phyloP scores from a whole-genome alignment of 2,888 invertebrate genomes.

The Miltochrista miniata region DNA sequence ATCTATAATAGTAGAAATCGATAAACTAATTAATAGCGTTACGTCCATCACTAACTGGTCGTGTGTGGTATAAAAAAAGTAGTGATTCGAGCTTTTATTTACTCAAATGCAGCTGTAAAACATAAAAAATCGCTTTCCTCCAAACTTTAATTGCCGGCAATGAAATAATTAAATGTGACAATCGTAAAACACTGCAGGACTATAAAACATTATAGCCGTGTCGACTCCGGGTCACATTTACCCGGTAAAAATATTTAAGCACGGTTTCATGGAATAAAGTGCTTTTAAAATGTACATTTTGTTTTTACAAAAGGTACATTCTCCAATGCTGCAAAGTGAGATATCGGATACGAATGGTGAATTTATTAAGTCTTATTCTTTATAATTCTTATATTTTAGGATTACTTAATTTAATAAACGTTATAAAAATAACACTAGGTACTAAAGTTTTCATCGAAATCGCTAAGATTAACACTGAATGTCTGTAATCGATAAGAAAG shows the following conservation, averaged over 20 bases:
- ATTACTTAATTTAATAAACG: background rate
- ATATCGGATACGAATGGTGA: background rate
- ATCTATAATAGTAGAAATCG: slow-evolving; percentile 12
- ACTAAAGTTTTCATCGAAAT: background rate
- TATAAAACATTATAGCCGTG: slow-evolving; percentile 76
- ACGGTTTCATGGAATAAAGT: slow-evolving; percentile 29
- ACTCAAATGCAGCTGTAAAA: slow-evolving; percentile 78
- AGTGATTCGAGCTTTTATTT: slow-evolving; percentile 75
- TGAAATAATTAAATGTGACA: slow-evolving; percentile 83
- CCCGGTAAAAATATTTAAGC: slow-evolving; percentile 42
- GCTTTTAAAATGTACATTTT: slow-evolving; percentile 28
- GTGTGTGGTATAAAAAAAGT: slow-evolving; percentile 81
- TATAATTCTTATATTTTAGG: too few species aligned
- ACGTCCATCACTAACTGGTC: slow-evolving; percentile 63
- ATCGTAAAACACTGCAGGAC: slow-evolving; percentile 75
- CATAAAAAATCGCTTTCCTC: slow-evolving; percentile 75
- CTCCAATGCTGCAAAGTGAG: background rate
- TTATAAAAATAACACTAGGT: background rate
- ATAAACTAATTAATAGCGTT: slow-evolving; percentile 17
- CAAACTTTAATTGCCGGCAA: slow-evolving; percentile 81
- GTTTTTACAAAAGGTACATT: slow-evolving; percentile 2
- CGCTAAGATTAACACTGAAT: background rate
- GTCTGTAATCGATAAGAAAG: too few species aligned
- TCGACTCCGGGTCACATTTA: slow-evolving; percentile 56
- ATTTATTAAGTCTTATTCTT: background rate